A percentile compares a stretch with the other conserved stretches of the same genome.
Conservation (phyloP, 2,888 invertebrate genomes). For the Drosophila prostipennis region DNA sequence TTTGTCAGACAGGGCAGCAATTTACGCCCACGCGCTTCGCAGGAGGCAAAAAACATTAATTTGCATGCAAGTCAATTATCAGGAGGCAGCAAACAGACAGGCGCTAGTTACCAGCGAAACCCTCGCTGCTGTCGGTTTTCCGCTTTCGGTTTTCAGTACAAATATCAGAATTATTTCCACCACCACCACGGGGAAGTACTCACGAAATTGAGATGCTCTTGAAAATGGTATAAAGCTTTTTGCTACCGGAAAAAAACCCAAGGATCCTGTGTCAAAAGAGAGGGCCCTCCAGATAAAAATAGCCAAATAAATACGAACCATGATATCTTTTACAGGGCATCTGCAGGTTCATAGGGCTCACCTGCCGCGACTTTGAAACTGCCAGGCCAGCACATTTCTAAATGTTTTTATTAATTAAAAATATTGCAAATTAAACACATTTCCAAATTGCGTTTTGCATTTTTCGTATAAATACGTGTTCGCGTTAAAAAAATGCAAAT, state of each 20-base stretch:
- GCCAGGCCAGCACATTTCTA: slow-evolving; percentile 66
- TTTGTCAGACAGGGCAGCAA: slow-evolving; percentile 63
- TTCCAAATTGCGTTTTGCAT: slow-evolving; percentile 63
- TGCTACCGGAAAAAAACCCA: too few relatives aligned
- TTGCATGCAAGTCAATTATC: slow-evolving; percentile 79
- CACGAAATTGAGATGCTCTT: slow-evolving; percentile 17
- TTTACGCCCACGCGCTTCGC: slow-evolving; percentile 43
- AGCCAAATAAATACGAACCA: not conserved
- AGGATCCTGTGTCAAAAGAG: not conserved
- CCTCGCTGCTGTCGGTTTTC: slow-evolving; percentile 6
- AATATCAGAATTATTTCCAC: slow-evolving; percentile 46
- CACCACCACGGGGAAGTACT: slow-evolving; percentile 11
- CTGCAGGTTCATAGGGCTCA: not conserved
- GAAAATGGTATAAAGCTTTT: not conserved
- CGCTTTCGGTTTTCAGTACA: slow-evolving; percentile 37
- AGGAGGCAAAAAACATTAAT: slow-evolving; percentile 66
- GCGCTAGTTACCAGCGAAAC: slow-evolving; percentile 13
- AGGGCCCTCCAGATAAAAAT: not conserved
- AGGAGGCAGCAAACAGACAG: slow-evolving; percentile 44
- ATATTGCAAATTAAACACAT: slow-evolving; percentile 72
- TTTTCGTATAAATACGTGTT: slow-evolving; percentile 44
- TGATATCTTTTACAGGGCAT: not conserved
- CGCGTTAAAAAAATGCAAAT: slow-evolving; percentile 50
- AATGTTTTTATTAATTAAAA: slow-evolving; percentile 76
- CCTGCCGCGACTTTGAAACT: slow-evolving; percentile 4